Evolutionary conservation across 2,113 vertebrate genomes (phyloP).

Genomic region (Tragulus kanchil): DNA sequence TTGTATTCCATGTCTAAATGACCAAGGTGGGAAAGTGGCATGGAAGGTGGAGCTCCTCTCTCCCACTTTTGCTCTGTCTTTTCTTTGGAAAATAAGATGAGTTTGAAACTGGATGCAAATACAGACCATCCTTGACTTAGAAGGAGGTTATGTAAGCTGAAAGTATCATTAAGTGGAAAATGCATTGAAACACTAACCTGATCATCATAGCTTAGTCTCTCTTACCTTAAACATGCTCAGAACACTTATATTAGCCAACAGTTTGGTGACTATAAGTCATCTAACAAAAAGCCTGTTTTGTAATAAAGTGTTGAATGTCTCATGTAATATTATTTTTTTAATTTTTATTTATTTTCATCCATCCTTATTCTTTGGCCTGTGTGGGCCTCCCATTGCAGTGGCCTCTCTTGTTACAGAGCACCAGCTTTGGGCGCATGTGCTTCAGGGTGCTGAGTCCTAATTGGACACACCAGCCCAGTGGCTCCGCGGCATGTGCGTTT

Average conservation of each 20-base stretch:
- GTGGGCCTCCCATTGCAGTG: no score
- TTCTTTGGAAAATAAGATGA: constrained; percentile 10
- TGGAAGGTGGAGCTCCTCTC: not conserved
- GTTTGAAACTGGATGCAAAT: not conserved
- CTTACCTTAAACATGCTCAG: not conserved
- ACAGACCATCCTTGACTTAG: not conserved
- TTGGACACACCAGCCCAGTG: no score
- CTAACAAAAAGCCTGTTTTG: not conserved
- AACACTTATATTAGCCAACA: not conserved
- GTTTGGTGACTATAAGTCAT: no score
- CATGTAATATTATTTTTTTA: not conserved
- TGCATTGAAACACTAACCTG: not conserved
- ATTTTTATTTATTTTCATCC: no score
- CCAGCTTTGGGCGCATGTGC: no score
- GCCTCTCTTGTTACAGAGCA: no score
- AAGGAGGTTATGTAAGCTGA: not conserved
- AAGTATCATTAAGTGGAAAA: not conserved
- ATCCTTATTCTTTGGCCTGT: no score
- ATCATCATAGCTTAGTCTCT: not conserved
- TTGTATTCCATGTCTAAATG: not conserved
- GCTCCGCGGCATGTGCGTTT: no score
- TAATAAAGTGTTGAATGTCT: not conserved
- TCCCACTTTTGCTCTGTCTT: not conserved
- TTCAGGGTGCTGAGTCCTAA: no score
- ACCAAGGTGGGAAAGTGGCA: not conserved